Evolutionary conservation across 92 coral and sea anemone genomes (phyloP).

Genomic region (Pocillopora meandrina): DNA sequence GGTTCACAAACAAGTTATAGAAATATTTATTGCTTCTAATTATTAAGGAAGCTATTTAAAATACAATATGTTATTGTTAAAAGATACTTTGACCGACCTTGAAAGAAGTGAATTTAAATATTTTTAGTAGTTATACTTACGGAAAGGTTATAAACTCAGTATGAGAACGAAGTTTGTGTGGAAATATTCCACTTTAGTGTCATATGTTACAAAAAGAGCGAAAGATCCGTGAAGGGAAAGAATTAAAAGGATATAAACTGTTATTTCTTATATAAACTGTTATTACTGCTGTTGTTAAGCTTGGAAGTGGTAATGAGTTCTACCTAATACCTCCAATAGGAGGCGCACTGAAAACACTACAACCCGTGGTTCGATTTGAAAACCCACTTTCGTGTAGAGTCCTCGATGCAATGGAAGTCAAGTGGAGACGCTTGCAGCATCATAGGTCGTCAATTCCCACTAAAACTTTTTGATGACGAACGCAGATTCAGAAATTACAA

Average conservation of each 20-base stretch:
- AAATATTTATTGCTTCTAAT: slow-evolving; percentile 32
- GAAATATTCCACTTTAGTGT: not conserved
- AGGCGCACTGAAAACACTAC: no score
- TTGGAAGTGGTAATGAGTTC: no score
- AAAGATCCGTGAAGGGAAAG: not conserved
- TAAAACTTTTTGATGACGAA: no score
- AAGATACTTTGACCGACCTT: not conserved
- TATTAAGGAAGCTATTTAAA: slow-evolving; percentile 23
- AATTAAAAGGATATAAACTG: not conserved
- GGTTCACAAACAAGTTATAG: not conserved
- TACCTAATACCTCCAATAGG: no score
- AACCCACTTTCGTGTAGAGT: no score
- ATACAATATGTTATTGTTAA: not conserved
- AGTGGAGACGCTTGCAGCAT: no score
- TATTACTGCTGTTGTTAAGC: no score
- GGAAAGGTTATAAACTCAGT: not conserved
- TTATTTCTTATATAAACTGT: not conserved
- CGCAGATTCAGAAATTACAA: no score
- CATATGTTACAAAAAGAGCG: not conserved
- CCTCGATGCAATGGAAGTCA: no score
- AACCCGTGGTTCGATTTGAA: no score
- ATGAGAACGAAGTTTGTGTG: not conserved
- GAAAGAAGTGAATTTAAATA: not conserved
- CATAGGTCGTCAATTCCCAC: no score
- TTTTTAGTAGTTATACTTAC: not conserved